Percentiles rank a stretch among this genome's conserved stretches.
phyloP scores from a whole-genome alignment of 2,888 invertebrate species.

The Glaucopsyche alexis region DNA sequence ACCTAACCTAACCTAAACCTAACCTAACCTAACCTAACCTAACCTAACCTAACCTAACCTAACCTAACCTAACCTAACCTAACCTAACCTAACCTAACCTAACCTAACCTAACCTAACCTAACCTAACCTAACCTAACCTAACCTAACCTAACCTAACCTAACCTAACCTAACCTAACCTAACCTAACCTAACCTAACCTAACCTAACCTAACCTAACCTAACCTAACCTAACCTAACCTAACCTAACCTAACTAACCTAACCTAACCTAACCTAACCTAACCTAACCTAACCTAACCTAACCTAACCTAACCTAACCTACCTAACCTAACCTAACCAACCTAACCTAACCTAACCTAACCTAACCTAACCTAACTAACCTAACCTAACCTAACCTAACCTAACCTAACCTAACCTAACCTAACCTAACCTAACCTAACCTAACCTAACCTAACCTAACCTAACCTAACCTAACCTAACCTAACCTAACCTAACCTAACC shows the following conservation, averaged over 20 bases:
- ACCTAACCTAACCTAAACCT: no score
- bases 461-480: slow-evolving; percentile 37
- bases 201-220: slow-evolving; percentile 39
- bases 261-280: slow-evolving; percentile 39
- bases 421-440: no score
- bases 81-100: slow-evolving; percentile 35
- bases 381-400: slow-evolving; percentile 40
- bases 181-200: slow-evolving; percentile 36
- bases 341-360: slow-evolving; percentile 38
- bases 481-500: slow-evolving; percentile 38
- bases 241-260: slow-evolving; percentile 27
- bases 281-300: slow-evolving; percentile 37
- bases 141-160: no score
- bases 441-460: slow-evolving; percentile 37
- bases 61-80: slow-evolving; percentile 27
- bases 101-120: slow-evolving; percentile 38
- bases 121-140: no score
- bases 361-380: slow-evolving; percentile 41
- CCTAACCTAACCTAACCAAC: no score
- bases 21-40: slow-evolving; percentile 40
- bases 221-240: slow-evolving; percentile 31
- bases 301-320: no score
- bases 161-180: slow-evolving; percentile 35
- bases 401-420: slow-evolving; percentile 42
- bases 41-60: slow-evolving; percentile 38